Conservation (phyloP, 2,797 vertebrate species). For the Myiotriccus ornatus region DNA sequence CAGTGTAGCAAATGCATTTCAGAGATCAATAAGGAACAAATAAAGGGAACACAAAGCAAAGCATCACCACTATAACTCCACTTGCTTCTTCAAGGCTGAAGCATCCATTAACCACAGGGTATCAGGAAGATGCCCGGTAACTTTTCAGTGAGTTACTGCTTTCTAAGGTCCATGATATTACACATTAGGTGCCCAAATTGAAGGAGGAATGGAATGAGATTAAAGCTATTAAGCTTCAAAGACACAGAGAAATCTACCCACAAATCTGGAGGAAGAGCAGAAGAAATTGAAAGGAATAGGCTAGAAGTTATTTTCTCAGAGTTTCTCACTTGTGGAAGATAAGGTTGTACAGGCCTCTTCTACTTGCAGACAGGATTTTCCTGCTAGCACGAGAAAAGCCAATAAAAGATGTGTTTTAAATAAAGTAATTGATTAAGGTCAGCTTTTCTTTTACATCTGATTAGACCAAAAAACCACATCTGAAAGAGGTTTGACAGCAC, state of each 20-base stretch:
- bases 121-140: not conserved
- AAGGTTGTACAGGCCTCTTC: not conserved
- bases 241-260: not conserved
- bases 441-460: not conserved
- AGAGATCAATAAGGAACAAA: not conserved
- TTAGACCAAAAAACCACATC: not conserved
- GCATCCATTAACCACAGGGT: not conserved
- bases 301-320: not conserved
- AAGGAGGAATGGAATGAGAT: not conserved
- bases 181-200: not conserved
- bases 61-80: not conserved
- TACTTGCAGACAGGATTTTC: not conserved
- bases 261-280: not conserved
- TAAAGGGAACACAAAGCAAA: not conserved
- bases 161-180: not conserved
- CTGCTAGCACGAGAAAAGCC: not conserved
- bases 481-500: not conserved
- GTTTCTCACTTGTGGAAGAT: not conserved
- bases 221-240: not conserved
- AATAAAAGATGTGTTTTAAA: not conserved
- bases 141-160: not conserved
- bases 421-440: not conserved
- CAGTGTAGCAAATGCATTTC: not conserved
- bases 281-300: not conserved
- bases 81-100: not conserved